A percentile compares a stretch with the other conserved stretches of the same genome.
Conservation (phyloP, 2,888 invertebrate species). For the Synanthedon myopaeformis region DNA sequence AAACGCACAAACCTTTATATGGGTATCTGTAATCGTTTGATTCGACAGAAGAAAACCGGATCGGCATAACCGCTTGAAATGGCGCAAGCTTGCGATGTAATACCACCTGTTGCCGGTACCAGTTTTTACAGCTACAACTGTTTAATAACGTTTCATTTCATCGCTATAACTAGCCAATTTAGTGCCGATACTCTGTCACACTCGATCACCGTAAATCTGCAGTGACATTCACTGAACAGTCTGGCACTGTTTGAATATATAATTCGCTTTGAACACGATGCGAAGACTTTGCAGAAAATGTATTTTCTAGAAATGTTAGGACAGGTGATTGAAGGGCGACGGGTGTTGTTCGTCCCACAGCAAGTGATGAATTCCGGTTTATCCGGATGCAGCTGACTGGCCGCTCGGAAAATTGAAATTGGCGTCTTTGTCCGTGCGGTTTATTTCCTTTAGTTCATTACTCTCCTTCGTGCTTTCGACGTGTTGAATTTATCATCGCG, state of each 20-base stretch:
- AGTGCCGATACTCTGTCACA: not conserved
- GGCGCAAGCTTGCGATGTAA: slow-evolving; percentile 32
- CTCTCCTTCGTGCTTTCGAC: slow-evolving; percentile 14
- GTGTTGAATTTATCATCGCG: slow-evolving; percentile 14
- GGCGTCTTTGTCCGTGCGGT: slow-evolving; percentile 16
- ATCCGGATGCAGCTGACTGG: slow-evolving; percentile 42
- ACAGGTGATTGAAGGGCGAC: slow-evolving; percentile 50
- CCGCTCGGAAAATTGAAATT: slow-evolving; percentile 49
- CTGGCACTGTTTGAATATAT: not conserved
- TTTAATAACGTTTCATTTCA: slow-evolving; percentile 7
- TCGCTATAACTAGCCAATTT: slow-evolving; percentile 4
- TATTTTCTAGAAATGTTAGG: slow-evolving; percentile 13
- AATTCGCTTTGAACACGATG: not conserved
- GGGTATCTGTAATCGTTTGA: slow-evolving; percentile 17
- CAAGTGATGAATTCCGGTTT: slow-evolving; percentile 42
- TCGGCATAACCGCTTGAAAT: slow-evolving; percentile 26
- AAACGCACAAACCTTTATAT: slow-evolving; percentile 19
- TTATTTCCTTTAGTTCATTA: slow-evolving; percentile 19
- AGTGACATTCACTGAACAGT: not conserved
- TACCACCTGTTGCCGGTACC: slow-evolving; percentile 45
- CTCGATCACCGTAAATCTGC: not conserved
- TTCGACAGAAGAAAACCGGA: slow-evolving; percentile 36
- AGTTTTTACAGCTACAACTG: slow-evolving; percentile 44
- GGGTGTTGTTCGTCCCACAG: slow-evolving; percentile 29
- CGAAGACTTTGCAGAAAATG: slow-evolving; percentile 19